A percentile compares a stretch with the other conserved stretches of the same genome.
These are phyloP conservation scores for Graphium colonna DNA, from an alignment of 2,888 invertebrate species.

Conservation along the genomic window DNA sequence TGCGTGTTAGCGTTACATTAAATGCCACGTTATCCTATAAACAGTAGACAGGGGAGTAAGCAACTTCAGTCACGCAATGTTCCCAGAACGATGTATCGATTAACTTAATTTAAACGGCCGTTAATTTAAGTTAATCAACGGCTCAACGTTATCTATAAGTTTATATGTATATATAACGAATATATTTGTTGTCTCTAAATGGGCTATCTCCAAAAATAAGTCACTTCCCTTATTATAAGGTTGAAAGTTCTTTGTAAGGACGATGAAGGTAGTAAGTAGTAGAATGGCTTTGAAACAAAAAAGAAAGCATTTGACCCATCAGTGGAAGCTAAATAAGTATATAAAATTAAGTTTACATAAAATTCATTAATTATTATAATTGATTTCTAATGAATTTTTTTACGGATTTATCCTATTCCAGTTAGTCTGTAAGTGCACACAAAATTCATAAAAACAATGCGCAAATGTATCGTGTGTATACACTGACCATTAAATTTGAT, in stretches of 20 bases:
- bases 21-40: constrained; percentile 19
- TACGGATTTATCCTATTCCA: too few species aligned
- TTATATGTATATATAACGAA: neutral
- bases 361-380: too few species aligned
- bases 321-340: too few species aligned
- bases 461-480: too few species aligned
- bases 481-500: too few species aligned
- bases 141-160: neutral
- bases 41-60: constrained; percentile 6
- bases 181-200: too few species aligned
- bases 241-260: neutral
- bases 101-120: constrained; percentile 3
- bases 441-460: too few species aligned
- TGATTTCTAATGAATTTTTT: too few species aligned
- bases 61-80: constrained; percentile 17
- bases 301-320: too few species aligned
- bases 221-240: neutral
- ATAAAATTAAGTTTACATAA: too few species aligned
- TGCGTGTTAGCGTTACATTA: constrained; percentile 20
- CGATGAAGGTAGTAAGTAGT: neutral
- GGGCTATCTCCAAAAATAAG: neutral
- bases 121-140: constrained; percentile 9
- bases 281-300: too few species aligned
- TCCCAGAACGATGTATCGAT: constrained; percentile 9
- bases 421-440: too few species aligned